A percentile compares a stretch with the other conserved stretches of the same genome.
Evolutionary conservation across 2,888 invertebrate genomes (phyloP).

Genomic region (Megaustenia siamemsis): DNA sequence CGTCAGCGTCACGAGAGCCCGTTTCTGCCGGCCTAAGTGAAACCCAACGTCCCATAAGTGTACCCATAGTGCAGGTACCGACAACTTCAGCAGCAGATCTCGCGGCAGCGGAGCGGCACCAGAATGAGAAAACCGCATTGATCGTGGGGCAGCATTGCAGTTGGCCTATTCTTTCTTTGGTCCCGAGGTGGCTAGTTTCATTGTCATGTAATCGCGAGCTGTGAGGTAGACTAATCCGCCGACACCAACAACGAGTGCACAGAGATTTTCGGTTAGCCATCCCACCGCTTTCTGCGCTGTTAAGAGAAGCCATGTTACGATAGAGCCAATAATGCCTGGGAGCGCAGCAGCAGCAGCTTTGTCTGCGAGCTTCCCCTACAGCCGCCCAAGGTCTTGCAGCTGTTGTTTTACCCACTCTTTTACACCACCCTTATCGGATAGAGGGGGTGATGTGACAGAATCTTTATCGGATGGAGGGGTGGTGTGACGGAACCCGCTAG

Average conservation of each 20-base stretch:
- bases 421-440: not conserved
- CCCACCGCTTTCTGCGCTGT: not conserved
- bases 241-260: not conserved
- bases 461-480: not conserved
- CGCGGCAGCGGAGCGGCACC: no score
- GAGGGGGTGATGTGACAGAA: not conserved
- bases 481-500: not conserved
- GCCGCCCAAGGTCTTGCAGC: not conserved
- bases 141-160: no score
- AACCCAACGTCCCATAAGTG: no score
- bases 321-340: not conserved
- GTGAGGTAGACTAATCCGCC: no score
- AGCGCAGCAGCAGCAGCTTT: not conserved
- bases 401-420: conserved; percentile 16
- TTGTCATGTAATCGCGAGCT: no score
- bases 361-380: not conserved
- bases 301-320: not conserved
- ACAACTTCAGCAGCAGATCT: no score
- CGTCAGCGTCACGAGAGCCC: not conserved
- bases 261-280: not conserved
- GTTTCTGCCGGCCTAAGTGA: no score
- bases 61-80: no score
- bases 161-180: not conserved
- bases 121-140: no score
- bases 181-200: no score